A percentile compares a stretch with the other conserved stretches of the same genome.
These are phyloP conservation scores for Cuculus canorus DNA, from an alignment of 2,797 vertebrate genomes.

Conservation along the genomic window DNA sequence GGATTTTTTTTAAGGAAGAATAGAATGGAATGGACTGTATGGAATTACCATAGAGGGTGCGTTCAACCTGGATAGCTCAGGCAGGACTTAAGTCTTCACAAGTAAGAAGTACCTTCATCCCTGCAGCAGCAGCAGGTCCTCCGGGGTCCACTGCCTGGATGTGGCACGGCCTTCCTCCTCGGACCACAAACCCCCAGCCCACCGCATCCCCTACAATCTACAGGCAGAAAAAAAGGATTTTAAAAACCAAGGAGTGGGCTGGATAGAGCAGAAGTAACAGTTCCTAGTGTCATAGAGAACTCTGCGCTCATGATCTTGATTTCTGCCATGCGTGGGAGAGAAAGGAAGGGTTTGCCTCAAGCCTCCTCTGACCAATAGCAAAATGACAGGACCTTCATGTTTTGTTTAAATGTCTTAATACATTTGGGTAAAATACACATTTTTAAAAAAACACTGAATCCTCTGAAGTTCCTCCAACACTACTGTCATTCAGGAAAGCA, in stretches of 20 bases:
- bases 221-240: not conserved
- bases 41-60: not conserved
- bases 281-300: not conserved
- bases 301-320: not conserved
- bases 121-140: slow-evolving; percentile 87
- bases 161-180: slow-evolving; percentile 86
- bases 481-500: no score
- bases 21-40: no score
- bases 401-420: no score
- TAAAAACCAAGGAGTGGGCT: not conserved
- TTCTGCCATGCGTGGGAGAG: not conserved
- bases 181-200: slow-evolving; percentile 90
- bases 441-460: no score
- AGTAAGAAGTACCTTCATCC: slow-evolving; percentile 82
- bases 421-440: no score
- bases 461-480: no score
- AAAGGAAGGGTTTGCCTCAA: not conserved
- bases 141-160: slow-evolving; percentile 90
- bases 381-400: no score
- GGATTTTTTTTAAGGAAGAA: not conserved
- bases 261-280: not conserved
- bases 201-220: slow-evolving; percentile 88
- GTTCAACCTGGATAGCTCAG: not conserved
- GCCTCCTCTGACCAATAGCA: no score
- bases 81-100: not conserved